These are phyloP conservation scores for Tragopan temminckii DNA, from an alignment of 2,797 vertebrate species.

Conservation along the genomic window DNA sequence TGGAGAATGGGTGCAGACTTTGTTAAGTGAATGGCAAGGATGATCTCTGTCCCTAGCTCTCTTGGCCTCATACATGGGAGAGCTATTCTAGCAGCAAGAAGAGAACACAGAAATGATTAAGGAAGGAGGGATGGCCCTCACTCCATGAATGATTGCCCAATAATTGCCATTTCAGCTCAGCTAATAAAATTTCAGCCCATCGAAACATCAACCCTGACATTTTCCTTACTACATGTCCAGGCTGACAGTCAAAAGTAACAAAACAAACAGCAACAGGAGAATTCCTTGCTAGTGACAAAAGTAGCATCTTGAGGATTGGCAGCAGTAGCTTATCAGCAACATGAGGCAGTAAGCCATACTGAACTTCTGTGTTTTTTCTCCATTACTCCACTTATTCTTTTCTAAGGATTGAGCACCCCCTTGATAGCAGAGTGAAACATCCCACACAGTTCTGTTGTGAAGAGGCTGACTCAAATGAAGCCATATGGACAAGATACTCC, in stretches of 20 bases:
- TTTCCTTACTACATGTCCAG: background rate
- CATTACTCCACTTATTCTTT: background rate
- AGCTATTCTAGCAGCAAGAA: background rate
- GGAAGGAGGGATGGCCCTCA: background rate
- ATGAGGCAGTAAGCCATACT: background rate
- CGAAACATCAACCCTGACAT: background rate
- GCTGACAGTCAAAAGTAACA: background rate
- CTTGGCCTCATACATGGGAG: background rate
- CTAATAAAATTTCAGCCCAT: background rate
- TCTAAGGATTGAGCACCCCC: background rate
- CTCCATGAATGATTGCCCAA: background rate
- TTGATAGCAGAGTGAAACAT: background rate
- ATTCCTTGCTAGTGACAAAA: background rate
- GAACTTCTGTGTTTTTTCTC: background rate
- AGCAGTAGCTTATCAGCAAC: background rate
- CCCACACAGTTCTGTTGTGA: background rate
- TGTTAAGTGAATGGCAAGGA: background rate
- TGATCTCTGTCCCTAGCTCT: background rate
- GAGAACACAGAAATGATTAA: fast-evolving
- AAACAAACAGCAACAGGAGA: background rate
- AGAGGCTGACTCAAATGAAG: background rate
- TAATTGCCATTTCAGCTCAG: background rate
- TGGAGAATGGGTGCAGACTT: background rate
- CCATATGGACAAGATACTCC: background rate
- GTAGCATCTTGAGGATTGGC: background rate